Percentiles rank a stretch among this genome's conserved stretches.
These are phyloP conservation scores for Hedychridium roseum DNA, from an alignment of 2,888 invertebrate species.

Conservation along the genomic window DNA sequence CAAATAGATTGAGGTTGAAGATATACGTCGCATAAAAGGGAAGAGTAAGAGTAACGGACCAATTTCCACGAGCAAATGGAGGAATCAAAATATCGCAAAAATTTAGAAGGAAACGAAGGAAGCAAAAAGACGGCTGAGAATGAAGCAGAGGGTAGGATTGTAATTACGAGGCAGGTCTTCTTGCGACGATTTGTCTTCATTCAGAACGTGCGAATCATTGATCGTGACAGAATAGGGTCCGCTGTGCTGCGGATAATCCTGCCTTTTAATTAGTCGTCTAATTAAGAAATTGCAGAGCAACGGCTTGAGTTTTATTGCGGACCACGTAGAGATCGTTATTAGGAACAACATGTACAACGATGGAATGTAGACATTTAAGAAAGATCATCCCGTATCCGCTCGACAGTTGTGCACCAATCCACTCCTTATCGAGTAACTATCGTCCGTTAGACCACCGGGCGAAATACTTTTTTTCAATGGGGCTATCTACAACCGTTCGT, in stretches of 20 bases:
- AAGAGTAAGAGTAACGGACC: conserved; percentile 10
- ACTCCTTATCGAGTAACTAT: conserved; percentile 9
- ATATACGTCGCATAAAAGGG: conserved; percentile 20
- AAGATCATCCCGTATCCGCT: no score
- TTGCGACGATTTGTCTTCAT: conserved; percentile 33
- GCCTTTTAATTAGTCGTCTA: conserved; percentile 24
- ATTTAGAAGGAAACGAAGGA: no score
- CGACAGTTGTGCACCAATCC: no score
- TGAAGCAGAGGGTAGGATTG: no score
- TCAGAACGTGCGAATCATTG: conserved; percentile 24
- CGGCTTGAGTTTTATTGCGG: no score
- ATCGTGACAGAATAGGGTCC: conserved; percentile 35
- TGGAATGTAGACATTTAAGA: no score
- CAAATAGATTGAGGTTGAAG: conserved; percentile 35
- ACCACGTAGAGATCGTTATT: no score
- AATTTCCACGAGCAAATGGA: conserved; percentile 6
- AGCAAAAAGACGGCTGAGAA: no score
- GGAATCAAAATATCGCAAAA: neutral
- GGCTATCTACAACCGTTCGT: conserved; percentile 7
- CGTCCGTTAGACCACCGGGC: neutral
- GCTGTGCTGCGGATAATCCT: conserved; percentile 18
- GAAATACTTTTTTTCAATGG: conserved; percentile 16
- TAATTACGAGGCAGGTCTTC: no score
- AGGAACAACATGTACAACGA: no score
- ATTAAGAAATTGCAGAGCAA: conserved; percentile 12